Base-by-base conservation (phyloP, 1,140 invertebrate species). In the Tribolium castaneum region DNA sequence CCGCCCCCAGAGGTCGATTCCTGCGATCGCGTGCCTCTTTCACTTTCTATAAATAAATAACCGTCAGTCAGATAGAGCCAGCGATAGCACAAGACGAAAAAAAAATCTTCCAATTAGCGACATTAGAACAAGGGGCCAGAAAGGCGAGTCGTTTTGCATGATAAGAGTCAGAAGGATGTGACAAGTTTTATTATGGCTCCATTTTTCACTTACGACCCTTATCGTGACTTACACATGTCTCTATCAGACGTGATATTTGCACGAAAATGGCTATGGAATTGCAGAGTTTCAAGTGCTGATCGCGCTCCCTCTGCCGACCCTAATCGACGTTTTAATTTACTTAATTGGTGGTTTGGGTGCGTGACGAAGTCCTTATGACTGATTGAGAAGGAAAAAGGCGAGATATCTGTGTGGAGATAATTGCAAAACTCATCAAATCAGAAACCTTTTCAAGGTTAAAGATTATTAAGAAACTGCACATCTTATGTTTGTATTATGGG, bases 41-140 rank as follows among this genome's bases (percentile, higher is more conserved):
- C 59, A 51, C 59, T 74, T 75, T 73, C 16, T 78, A 78, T 78
- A 78, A 78, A 78, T 78, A 78, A 66, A 78, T 73, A 74, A 78
- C 49, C 12, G 34, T 70, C 50, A 56, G 34, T 70, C 50, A 56
- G 62, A 39, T 71, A 19, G 16, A 19, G 16, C 19, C 6, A 45
- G 54, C 14, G 66, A 34, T 54, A 51, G 52, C 51, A 77, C 16
- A 70, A 51, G 52, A 72, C 51, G 52, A 14, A 16, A 72, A 14
- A 16, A 72, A 72, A 77, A 77, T 71, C 49, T 77, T 13, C 49
- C 70, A 77, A 77, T 77, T 77, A 71, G 76, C 54, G 51, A 77
- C 70, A 45, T 77, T 77, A 77, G 62, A 71, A 16, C 12, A 19
- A 30, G 66, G 66, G 54, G 30, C 25, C 25, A 70, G 76, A 19